phyloP scores from a whole-genome alignment of 1,140 invertebrate genomes.

The Sycophila sp. region DNA sequence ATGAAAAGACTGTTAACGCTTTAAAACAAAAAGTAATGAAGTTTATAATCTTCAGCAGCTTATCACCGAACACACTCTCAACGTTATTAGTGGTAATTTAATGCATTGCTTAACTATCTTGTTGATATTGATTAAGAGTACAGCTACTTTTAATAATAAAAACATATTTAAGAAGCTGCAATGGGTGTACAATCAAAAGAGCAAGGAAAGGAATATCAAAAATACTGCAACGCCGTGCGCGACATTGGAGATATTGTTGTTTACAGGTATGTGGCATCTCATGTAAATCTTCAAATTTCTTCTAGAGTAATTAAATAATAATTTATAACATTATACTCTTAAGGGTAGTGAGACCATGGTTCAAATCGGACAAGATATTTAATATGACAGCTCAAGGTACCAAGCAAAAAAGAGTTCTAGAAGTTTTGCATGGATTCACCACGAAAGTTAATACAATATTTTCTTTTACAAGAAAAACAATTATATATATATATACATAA shows the following conservation, averaged over 20 bases:
- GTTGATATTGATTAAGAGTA: no score
- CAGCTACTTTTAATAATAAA: no score
- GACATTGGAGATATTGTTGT: slow-evolving; percentile 20
- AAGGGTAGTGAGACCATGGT: slow-evolving; percentile 70
- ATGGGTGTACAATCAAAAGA: slow-evolving; percentile 43
- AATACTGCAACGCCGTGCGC: slow-evolving; percentile 48
- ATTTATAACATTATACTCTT: neutral
- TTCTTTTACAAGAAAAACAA: no score
- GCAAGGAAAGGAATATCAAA: slow-evolving; percentile 42
- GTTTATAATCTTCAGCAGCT: slow-evolving; percentile 68
- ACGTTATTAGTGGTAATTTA: slow-evolving; percentile 60
- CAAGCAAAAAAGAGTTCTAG: slow-evolving; percentile 68
- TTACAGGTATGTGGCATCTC: slow-evolving; percentile 37
- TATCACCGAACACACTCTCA: slow-evolving; percentile 71
- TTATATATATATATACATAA: no score
- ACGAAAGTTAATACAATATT: neutral
- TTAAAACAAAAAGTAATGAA: slow-evolving; percentile 51
- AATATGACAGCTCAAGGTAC: slow-evolving; percentile 59
- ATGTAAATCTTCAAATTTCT: neutral
- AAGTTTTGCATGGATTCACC: slow-evolving; percentile 50
- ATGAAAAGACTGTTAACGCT: slow-evolving; percentile 67
- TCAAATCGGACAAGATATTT: slow-evolving; percentile 67
- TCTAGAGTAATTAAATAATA: neutral
- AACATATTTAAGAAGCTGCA: slow-evolving; percentile 43
- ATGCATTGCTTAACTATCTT: no score